These are phyloP conservation scores for Cryptoleucopteryx plumbea DNA, from an alignment of 2,113 vertebrate genomes.

Conservation along the genomic window DNA sequence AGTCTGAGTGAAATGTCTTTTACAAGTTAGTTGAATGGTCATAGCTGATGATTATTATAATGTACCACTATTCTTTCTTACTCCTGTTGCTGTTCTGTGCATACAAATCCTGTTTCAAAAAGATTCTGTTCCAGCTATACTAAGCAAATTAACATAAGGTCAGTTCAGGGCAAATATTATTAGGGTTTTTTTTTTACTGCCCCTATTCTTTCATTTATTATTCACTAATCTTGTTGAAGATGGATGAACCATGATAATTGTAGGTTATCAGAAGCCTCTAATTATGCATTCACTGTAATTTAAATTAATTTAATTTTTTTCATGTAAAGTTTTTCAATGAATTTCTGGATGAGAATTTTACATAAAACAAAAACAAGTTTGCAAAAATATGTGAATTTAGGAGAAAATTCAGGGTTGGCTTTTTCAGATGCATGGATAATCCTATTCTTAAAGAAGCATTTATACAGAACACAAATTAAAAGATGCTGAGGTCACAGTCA, in stretches of 20 bases:
- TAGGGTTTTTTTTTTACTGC: neutral
- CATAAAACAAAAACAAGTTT: neutral
- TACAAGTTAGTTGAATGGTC: neutral
- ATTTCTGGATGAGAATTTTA: neutral
- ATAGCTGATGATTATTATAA: neutral
- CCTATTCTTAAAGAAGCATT: neutral
- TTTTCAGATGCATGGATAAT: neutral
- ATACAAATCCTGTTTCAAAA: neutral
- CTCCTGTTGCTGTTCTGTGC: neutral
- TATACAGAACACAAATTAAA: neutral
- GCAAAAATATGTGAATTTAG: neutral
- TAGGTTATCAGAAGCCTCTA: neutral
- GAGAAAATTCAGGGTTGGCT: accelerated
- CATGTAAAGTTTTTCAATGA: neutral
- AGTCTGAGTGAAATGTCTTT: neutral
- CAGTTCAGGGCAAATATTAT: neutral
- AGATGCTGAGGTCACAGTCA: neutral
- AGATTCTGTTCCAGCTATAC: neutral
- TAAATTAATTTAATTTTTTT: neutral
- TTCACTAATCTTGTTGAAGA: neutral
- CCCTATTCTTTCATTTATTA: neutral
- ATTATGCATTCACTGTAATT: neutral
- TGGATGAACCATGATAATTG: neutral
- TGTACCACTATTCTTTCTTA: neutral
- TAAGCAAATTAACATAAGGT: neutral